phyloP scores from a whole-genome alignment of 2,888 invertebrate genomes.

The Caradrina kadenii region DNA sequence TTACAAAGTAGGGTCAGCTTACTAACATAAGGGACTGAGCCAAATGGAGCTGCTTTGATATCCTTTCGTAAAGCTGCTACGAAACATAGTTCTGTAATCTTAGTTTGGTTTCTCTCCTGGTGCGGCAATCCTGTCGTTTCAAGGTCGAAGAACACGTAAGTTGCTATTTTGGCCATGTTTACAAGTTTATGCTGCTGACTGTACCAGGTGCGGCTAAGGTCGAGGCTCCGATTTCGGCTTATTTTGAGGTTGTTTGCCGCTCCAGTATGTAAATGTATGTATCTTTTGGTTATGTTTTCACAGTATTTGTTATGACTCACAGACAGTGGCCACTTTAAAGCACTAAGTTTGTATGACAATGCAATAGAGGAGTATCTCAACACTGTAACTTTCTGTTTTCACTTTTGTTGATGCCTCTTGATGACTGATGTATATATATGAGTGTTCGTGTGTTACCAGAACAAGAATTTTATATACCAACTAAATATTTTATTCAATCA shows the following conservation, averaged over 20 bases:
- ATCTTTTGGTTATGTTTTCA: neutral
- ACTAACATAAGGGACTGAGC: conserved; percentile 91
- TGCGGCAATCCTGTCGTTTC: conserved; percentile 93
- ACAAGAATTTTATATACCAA: neutral
- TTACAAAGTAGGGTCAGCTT: conserved; percentile 93
- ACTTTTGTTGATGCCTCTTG: too few relatives aligned
- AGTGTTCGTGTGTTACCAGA: neutral
- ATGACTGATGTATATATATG: too few relatives aligned
- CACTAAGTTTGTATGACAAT: neutral
- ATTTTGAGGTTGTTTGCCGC: neutral
- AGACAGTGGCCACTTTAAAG: neutral
- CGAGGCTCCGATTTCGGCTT: neutral
- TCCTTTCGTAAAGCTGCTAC: conserved; percentile 91
- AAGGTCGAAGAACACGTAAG: conserved; percentile 93
- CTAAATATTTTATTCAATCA: too few relatives aligned
- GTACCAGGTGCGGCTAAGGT: neutral
- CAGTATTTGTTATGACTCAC: neutral
- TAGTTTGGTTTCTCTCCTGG: conserved; percentile 88
- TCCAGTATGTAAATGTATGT: neutral
- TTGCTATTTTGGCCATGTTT: conserved; percentile 80
- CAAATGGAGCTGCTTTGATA: conserved; percentile 73
- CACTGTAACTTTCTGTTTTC: too few relatives aligned
- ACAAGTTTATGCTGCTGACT: conserved; percentile 11
- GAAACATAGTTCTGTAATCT: conserved; percentile 93
- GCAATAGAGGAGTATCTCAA: too few relatives aligned